Evolutionary conservation across 2,888 invertebrate genomes (phyloP).

Genomic region (Punctoribates punctum): DNA sequence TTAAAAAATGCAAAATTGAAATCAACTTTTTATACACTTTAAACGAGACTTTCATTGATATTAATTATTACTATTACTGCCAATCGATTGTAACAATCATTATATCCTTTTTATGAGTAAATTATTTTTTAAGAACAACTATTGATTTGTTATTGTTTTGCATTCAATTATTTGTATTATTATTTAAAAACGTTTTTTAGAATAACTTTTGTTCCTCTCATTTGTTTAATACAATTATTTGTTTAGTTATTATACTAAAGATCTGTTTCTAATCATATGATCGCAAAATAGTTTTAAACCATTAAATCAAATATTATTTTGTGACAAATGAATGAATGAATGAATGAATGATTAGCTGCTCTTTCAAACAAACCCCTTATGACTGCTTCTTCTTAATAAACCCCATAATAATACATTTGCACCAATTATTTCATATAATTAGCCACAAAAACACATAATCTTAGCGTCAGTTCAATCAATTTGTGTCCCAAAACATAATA

Average conservation of each 20-base stretch:
- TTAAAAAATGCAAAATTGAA: slow-evolving; percentile 12
- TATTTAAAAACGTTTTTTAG: background rate
- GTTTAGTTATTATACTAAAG: slow-evolving; percentile 20
- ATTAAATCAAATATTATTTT: background rate
- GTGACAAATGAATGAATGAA: background rate
- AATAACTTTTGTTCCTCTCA: background rate
- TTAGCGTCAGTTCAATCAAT: too few relatives aligned
- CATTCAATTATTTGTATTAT: slow-evolving; percentile 2
- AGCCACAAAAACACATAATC: too few relatives aligned
- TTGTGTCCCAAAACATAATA: too few relatives aligned
- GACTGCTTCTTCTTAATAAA: too few relatives aligned
- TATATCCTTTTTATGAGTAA: too few relatives aligned
- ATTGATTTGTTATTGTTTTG: too few relatives aligned
- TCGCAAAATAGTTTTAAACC: background rate
- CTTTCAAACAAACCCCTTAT: too few relatives aligned
- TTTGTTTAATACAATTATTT: background rate
- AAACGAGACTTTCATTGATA: too few relatives aligned
- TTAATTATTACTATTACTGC: background rate
- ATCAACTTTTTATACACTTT: background rate
- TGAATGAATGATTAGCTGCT: background rate
- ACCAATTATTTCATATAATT: too few relatives aligned
- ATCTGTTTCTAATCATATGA: slow-evolving; percentile 14
- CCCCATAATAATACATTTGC: too few relatives aligned
- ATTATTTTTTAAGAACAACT: too few relatives aligned
- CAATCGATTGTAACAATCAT: background rate